Conservation (phyloP, 2,888 invertebrate genomes). For the Cacoxenus indagator region DNA sequence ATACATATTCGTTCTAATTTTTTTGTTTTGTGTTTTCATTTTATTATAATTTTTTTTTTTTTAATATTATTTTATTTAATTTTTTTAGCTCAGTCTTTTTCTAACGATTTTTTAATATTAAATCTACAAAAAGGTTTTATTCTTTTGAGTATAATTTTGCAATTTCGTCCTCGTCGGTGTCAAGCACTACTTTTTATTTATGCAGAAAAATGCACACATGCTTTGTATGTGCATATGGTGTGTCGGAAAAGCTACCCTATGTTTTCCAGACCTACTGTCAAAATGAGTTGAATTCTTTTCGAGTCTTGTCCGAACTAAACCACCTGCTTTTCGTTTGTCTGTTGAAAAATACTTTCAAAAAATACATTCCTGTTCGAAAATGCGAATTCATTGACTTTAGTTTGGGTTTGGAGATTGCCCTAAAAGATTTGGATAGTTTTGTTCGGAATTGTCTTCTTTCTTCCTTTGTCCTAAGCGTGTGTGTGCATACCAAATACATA, state of each 20-base stretch:
- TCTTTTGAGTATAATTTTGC: not conserved
- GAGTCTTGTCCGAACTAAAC: too few species aligned
- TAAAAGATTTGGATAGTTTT: too few species aligned
- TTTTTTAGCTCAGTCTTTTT: constrained; percentile 62
- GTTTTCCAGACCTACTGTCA: too few species aligned
- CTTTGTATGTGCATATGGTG: not conserved
- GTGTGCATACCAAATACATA: not conserved
- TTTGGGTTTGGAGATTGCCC: too few species aligned
- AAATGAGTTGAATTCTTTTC: too few species aligned
- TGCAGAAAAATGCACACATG: not conserved
- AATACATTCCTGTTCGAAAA: too few species aligned
- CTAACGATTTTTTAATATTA: constrained; percentile 49
- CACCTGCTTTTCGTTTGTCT: too few species aligned
- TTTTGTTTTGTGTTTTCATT: constrained; percentile 24
- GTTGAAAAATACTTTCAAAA: too few species aligned
- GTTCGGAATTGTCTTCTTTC: too few species aligned
- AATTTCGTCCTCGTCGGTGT: not conserved
- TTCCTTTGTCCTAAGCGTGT: too few species aligned
- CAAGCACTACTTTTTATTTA: not conserved
- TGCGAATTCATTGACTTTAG: too few species aligned
- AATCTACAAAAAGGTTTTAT: constrained; percentile 20
- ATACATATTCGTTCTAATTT: not conserved
- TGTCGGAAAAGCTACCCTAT: too few species aligned
- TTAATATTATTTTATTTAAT: constrained; percentile 16
- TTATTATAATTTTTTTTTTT: constrained; percentile 17